phyloP scores from a whole-genome alignment of 1,140 invertebrate genomes.

The Euborellia annulipes region DNA sequence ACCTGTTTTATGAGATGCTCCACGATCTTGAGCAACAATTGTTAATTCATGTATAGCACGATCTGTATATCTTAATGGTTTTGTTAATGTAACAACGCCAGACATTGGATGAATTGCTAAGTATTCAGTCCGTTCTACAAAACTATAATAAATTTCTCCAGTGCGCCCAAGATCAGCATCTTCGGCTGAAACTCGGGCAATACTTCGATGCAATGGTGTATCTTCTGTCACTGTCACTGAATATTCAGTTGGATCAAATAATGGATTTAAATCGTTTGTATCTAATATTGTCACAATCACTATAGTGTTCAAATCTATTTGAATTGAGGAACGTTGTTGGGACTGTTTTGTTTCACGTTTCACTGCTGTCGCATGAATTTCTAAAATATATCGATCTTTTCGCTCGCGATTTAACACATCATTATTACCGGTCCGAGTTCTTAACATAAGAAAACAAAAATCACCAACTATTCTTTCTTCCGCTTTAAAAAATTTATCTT shows the following conservation, averaged over 20 bases:
- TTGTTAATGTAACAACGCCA: slow-evolving; percentile 69
- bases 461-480: slow-evolving; percentile 77
- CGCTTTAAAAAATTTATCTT: slow-evolving; percentile 80
- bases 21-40: slow-evolving; percentile 69
- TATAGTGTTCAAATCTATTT: slow-evolving; percentile 50
- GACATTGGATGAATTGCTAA: slow-evolving; percentile 86
- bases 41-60: slow-evolving; percentile 50
- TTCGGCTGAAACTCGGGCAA: slow-evolving; percentile 63
- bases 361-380: slow-evolving; percentile 55
- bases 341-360: slow-evolving; percentile 33
- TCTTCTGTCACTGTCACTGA: slow-evolving; percentile 78
- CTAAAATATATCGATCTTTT: slow-evolving; percentile 62
- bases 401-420: slow-evolving; percentile 82
- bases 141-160: slow-evolving; percentile 90
- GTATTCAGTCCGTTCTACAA: slow-evolving; percentile 58
- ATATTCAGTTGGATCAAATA: slow-evolving; percentile 78
- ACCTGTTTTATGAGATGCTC: slow-evolving; percentile 41
- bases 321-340: slow-evolving; percentile 8
- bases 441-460: slow-evolving; percentile 79
- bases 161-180: slow-evolving; percentile 89
- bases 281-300: slow-evolving; percentile 68
- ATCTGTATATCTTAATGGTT: slow-evolving; percentile 54
- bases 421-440: slow-evolving; percentile 67
- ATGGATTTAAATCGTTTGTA: slow-evolving; percentile 78
- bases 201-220: slow-evolving; percentile 60